These are phyloP conservation scores for Eleginops maclovinus DNA, from an alignment of 2,113 vertebrate genomes.

Conservation along the genomic window DNA sequence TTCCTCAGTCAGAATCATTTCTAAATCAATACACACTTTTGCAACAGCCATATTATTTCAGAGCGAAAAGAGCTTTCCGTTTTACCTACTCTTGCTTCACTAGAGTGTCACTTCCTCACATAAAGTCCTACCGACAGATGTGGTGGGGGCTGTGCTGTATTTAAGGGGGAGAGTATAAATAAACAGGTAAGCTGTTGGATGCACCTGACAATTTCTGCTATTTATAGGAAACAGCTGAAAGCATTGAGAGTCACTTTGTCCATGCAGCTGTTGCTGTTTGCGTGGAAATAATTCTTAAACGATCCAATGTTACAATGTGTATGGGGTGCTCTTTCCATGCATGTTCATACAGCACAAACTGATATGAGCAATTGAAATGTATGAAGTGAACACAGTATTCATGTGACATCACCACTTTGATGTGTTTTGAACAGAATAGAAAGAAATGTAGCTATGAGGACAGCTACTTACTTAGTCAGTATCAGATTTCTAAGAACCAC, in stretches of 20 bases:
- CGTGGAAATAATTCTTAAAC: slow-evolving; percentile 3
- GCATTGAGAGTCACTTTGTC: slow-evolving; percentile 32
- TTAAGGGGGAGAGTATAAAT: not conserved
- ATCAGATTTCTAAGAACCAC: not conserved
- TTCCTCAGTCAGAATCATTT: slow-evolving; percentile 4
- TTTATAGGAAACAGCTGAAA: slow-evolving; percentile 50
- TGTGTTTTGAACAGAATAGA: not conserved
- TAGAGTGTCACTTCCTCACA: not conserved
- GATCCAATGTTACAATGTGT: not conserved
- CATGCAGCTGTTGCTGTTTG: slow-evolving; percentile 44
- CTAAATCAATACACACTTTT: not conserved
- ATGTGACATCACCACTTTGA: not conserved
- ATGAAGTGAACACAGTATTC: not conserved
- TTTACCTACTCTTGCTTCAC: not conserved
- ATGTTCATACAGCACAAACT: not conserved
- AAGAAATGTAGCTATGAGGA: not conserved
- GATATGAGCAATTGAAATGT: not conserved
- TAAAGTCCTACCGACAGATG: slow-evolving; percentile 23
- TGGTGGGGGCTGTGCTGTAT: not conserved
- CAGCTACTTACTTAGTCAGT: not conserved
- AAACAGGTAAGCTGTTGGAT: slow-evolving; percentile 31
- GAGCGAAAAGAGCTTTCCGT: not conserved
- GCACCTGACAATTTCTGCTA: slow-evolving; percentile 21
- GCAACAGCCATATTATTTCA: not conserved
- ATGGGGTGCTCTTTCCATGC: not conserved